phyloP scores from a whole-genome alignment of 2,888 invertebrate genomes.

The Pristionchus arcanus region DNA sequence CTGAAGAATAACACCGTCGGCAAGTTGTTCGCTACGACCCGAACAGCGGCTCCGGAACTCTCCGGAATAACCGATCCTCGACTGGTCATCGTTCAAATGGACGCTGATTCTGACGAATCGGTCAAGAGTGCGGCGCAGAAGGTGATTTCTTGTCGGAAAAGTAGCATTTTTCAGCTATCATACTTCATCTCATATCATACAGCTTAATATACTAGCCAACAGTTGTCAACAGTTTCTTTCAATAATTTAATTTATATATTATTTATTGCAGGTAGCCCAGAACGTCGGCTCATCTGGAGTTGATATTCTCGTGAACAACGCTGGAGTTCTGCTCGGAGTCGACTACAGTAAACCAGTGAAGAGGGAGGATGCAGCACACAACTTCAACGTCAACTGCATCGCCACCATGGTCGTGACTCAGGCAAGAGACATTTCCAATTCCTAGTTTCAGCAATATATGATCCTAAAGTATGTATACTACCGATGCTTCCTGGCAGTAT shows the following conservation, averaged over 20 bases:
- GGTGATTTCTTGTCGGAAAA: neutral
- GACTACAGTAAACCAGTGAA: neutral
- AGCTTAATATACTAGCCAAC: no score
- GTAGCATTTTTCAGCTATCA: no score
- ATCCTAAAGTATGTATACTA: no score
- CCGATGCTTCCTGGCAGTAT: no score
- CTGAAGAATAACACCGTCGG: constrained; percentile 27
- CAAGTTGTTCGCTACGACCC: constrained; percentile 21
- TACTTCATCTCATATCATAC: no score
- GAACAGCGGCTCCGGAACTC: neutral
- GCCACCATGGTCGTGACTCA: constrained; percentile 18
- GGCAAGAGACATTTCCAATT: no score
- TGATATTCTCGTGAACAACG: constrained; percentile 47
- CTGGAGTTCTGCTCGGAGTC: constrained; percentile 23
- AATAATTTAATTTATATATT: no score
- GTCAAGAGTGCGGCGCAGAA: neutral
- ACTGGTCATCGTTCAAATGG: neutral
- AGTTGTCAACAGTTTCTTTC: no score
- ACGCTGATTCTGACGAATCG: constrained; percentile 3
- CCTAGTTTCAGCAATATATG: no score
- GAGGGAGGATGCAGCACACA: neutral
- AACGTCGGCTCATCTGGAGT: neutral
- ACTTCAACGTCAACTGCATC: constrained; percentile 51
- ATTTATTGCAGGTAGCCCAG: neutral
- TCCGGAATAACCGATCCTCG: neutral